These are phyloP conservation scores for Cydia pomonella DNA, from an alignment of 1,140 invertebrate species.

Conservation along the genomic window DNA sequence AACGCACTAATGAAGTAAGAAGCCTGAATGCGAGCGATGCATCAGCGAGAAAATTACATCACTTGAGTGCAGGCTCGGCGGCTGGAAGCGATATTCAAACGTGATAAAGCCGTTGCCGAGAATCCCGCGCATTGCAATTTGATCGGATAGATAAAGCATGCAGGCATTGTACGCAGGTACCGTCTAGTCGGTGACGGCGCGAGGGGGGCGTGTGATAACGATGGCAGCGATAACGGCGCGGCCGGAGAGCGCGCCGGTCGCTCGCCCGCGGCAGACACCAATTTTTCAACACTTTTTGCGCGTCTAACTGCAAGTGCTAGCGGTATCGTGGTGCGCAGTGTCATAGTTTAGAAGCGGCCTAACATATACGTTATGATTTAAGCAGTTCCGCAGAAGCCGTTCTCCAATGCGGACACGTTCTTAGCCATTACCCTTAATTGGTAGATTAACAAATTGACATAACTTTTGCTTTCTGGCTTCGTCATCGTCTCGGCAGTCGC, in stretches of 20 bases:
- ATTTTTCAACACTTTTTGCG: constrained; percentile 38
- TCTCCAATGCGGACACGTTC: background rate
- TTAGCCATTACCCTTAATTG: constrained; percentile 5
- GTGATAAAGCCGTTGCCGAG: constrained; percentile 19
- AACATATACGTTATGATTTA: background rate
- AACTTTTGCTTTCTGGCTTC: constrained; percentile 17
- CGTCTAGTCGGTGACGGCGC: constrained; percentile 23
- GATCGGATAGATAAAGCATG: constrained; percentile 30
- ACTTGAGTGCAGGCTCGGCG: constrained; percentile 13
- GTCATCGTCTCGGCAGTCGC: constrained; percentile 11
- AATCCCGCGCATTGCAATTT: constrained; percentile 32
- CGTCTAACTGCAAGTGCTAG: constrained; percentile 37
- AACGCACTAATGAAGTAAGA: constrained; percentile 16
- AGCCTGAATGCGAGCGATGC: constrained; percentile 8
- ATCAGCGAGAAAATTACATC: constrained; percentile 21
- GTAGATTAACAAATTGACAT: constrained; percentile 25
- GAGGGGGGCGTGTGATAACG: constrained; percentile 57
- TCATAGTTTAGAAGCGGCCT: constrained; percentile 13
- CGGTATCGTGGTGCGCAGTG: constrained; percentile 34
- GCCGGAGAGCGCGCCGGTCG: constrained; percentile 46
- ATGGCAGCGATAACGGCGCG: constrained; percentile 59
- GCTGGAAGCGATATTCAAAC: constrained; percentile 24
- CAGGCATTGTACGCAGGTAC: constrained; percentile 26
- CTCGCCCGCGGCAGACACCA: constrained; percentile 33
- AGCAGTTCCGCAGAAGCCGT: constrained; percentile 12